Evolutionary conservation across 2,797 vertebrate genomes (phyloP).

Genomic region (Mycteria americana): DNA sequence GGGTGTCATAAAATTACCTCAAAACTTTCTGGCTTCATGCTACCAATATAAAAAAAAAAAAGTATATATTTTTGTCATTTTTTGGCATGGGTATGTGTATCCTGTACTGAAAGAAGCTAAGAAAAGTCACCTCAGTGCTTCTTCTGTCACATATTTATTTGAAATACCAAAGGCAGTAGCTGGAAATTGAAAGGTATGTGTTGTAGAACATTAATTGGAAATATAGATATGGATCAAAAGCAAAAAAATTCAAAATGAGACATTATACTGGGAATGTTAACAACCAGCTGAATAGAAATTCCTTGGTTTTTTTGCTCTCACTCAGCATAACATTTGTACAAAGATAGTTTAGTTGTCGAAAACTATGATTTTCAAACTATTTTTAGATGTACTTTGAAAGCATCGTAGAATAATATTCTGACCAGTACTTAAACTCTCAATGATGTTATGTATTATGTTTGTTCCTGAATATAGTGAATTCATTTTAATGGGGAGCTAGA

Average conservation of each 20-base stretch:
- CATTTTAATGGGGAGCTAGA: neutral
- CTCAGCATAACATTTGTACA: neutral
- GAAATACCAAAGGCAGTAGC: neutral
- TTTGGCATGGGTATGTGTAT: neutral
- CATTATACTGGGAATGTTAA: neutral
- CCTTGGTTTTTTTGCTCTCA: accelerated
- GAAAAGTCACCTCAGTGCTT: neutral
- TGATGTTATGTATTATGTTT: neutral
- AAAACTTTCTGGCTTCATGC: neutral
- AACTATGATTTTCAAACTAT: neutral
- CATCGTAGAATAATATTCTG: neutral
- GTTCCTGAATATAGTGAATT: neutral
- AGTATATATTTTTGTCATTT: neutral
- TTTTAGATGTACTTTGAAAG: neutral
- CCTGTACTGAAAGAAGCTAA: neutral
- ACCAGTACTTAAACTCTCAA: neutral
- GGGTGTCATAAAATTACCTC: neutral
- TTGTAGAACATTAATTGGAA: neutral
- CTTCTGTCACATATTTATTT: neutral
- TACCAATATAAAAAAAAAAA: neutral
- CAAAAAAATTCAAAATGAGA: neutral
- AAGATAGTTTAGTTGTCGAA: neutral
- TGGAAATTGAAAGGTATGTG: neutral
- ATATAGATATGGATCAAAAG: neutral
- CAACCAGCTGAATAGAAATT: neutral